Conservation (phyloP, 2,113 vertebrate genomes). For the Sigmodon hispidus region DNA sequence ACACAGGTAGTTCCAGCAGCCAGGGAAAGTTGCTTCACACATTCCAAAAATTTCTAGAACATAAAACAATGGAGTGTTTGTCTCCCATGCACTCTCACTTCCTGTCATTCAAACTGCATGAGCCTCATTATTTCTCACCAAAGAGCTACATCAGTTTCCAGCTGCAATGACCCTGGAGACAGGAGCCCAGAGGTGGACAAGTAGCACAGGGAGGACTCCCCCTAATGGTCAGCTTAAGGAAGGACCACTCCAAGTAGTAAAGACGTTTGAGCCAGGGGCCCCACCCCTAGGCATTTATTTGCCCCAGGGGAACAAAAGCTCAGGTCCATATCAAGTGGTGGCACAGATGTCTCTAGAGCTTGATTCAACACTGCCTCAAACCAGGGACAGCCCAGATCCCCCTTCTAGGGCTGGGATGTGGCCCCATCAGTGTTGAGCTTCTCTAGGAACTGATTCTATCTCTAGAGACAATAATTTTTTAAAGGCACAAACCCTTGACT, state of each 20-base stretch:
- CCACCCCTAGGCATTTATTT: background rate
- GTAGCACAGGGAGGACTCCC: rapidly evolving
- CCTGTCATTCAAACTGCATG: slow-evolving; percentile 71
- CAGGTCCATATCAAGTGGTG: too few relatives aligned
- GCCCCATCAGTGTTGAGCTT: too few relatives aligned
- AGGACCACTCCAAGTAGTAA: background rate
- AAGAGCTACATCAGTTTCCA: background rate
- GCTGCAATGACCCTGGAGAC: background rate
- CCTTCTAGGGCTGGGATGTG: background rate
- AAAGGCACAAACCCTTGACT: background rate
- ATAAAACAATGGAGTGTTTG: slow-evolving; percentile 73
- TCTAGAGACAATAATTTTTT: background rate
- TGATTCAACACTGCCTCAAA: background rate
- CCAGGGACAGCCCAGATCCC: background rate
- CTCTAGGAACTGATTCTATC: background rate
- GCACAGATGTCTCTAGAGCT: background rate
- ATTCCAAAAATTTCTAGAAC: slow-evolving; percentile 63
- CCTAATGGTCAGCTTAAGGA: too few relatives aligned
- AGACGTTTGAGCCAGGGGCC: background rate
- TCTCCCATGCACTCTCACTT: slow-evolving; percentile 64
- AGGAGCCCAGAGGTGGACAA: background rate
- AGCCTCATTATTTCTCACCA: background rate
- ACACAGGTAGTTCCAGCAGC: slow-evolving; percentile 47
- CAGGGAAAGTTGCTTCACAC: slow-evolving; percentile 51
- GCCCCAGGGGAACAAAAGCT: background rate